These are phyloP conservation scores for Reticulitermes speratus DNA, from an alignment of 1,140 invertebrate species.

Conservation along the genomic window DNA sequence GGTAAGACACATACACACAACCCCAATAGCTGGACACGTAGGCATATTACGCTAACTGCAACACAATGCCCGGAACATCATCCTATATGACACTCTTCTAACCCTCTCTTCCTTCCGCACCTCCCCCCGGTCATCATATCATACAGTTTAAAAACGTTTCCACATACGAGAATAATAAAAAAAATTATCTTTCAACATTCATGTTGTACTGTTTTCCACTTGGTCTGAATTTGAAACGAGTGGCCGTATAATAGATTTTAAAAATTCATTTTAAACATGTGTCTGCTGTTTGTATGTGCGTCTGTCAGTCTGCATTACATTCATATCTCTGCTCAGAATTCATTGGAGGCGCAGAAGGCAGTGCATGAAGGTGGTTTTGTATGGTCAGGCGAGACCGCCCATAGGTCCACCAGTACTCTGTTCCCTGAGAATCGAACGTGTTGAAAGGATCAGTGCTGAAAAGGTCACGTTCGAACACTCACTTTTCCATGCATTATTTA, in stretches of 20 bases:
- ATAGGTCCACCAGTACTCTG: background rate
- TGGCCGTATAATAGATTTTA: background rate
- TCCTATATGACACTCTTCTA: background rate
- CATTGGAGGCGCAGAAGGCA: background rate
- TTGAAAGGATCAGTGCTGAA: background rate
- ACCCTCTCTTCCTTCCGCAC: background rate
- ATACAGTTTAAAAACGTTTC: background rate
- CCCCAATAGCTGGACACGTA: background rate
- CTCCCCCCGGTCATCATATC: background rate
- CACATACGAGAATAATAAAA: background rate
- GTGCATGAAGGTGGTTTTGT: background rate
- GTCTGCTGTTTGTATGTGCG: background rate
- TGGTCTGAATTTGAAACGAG: constrained; percentile 18
- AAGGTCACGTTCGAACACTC: background rate
- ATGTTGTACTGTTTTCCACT: constrained; percentile 12
- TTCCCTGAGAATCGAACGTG: background rate
- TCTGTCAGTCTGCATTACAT: background rate
- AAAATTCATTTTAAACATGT: constrained; percentile 20
- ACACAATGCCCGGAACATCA: background rate
- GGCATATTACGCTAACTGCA: constrained; percentile 15
- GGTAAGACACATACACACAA: background rate
- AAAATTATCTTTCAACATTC: background rate
- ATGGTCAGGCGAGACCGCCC: background rate
- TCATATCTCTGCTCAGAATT: constrained; percentile 3
- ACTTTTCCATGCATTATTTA: too few species aligned